phyloP scores from a whole-genome alignment of 2,113 vertebrate genomes.

The Apaloderma vittatum region DNA sequence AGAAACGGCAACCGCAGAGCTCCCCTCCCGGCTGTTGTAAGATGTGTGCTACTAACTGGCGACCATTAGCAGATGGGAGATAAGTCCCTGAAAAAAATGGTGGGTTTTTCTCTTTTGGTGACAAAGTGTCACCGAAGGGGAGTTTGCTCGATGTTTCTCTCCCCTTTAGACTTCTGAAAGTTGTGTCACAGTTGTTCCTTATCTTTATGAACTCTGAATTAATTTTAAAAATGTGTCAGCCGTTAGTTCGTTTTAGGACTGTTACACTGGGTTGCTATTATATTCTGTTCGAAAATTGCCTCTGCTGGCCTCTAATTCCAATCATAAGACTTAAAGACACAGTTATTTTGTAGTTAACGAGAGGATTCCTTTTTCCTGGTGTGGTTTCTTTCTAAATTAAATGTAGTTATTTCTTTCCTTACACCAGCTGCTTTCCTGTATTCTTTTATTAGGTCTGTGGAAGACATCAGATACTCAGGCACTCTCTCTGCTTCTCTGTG shows the following conservation, averaged over 20 bases:
- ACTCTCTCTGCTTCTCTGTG: background rate
- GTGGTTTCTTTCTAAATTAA: background rate
- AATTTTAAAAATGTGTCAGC: background rate
- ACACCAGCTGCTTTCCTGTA: background rate
- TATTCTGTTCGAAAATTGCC: background rate
- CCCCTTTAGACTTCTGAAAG: background rate
- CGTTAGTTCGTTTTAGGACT: background rate
- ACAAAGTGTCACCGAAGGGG: background rate
- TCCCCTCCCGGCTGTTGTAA: background rate
- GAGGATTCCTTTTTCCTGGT: background rate
- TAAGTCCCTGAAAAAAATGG: background rate
- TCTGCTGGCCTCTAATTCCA: background rate
- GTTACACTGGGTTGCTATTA: background rate
- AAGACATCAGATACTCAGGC: background rate
- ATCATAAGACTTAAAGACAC: background rate
- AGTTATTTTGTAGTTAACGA: background rate
- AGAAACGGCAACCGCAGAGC: background rate
- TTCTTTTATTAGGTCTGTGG: conserved; percentile 46
- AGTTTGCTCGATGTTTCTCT: background rate
- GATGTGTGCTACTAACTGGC: background rate
- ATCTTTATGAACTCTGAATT: background rate
- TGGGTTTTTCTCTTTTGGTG: background rate
- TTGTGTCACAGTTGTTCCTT: background rate
- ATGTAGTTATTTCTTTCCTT: background rate
- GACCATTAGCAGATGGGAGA: background rate